Evolutionary conservation across 37 sponge, comb jelly and placozoan genomes (phyloP).

Genomic region (Chondrosia reniformis): DNA sequence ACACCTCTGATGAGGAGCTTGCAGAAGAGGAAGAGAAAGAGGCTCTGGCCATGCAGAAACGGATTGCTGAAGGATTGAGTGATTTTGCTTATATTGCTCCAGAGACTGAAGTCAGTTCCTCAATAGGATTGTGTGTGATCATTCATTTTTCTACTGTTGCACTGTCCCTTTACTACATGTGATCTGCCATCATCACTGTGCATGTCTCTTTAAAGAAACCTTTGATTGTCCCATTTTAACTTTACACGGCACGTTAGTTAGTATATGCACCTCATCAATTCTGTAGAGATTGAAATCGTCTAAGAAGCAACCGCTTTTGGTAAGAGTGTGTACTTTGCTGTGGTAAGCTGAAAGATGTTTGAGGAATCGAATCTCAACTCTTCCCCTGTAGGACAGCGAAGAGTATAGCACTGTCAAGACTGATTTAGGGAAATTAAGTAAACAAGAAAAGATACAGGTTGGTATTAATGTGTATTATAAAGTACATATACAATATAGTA

Average conservation of each 20-base stretch:
- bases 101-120: background rate
- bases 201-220: too few relatives aligned
- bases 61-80: constrained; percentile 44
- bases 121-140: background rate
- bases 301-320: too few relatives aligned
- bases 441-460: constrained; percentile 45
- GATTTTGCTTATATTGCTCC: constrained; percentile 63
- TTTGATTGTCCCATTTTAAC: too few relatives aligned
- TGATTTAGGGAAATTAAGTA: constrained; percentile 37
- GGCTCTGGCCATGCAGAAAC: constrained; percentile 68
- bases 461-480: background rate
- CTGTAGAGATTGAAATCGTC: too few relatives aligned
- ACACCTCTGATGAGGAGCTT: constrained; percentile 24
- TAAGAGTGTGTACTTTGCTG: too few relatives aligned
- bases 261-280: too few relatives aligned
- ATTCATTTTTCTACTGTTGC: background rate
- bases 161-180: too few relatives aligned
- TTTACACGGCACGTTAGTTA: too few relatives aligned
- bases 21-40: constrained; percentile 85
- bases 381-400: background rate
- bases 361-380: too few relatives aligned
- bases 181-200: too few relatives aligned
- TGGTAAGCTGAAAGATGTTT: too few relatives aligned
- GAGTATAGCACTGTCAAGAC: background rate
- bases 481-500: background rate